These are phyloP conservation scores for Agrochola litura DNA, from an alignment of 2,888 invertebrate species.

Conservation along the genomic window DNA sequence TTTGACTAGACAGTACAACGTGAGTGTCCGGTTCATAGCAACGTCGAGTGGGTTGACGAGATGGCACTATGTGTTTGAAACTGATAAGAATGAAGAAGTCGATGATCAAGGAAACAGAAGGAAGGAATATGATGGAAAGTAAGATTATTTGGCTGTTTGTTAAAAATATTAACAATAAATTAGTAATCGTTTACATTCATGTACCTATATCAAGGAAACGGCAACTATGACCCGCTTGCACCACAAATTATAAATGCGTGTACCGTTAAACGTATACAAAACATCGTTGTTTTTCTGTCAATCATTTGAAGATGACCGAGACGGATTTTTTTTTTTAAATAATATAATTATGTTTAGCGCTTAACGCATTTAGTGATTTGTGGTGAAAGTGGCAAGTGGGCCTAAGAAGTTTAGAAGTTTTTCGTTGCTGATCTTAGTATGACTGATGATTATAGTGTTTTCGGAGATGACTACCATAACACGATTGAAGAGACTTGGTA, in stretches of 20 bases:
- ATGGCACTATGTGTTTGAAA: slow-evolving; percentile 94
- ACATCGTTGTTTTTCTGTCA: not conserved
- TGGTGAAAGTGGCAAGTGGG: not conserved
- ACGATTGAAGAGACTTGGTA: slow-evolving; percentile 98
- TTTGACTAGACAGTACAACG: slow-evolving; percentile 92
- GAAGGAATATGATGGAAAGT: slow-evolving; percentile 79
- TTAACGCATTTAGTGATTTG: not conserved
- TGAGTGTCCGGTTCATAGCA: slow-evolving; percentile 95
- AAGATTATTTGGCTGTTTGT: slow-evolving; percentile 60
- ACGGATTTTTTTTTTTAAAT: not conserved
- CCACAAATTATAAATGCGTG: not conserved
- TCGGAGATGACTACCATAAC: slow-evolving; percentile 93
- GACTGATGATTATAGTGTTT: slow-evolving; percentile 88
- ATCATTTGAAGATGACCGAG: not conserved
- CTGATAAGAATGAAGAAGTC: slow-evolving; percentile 89
- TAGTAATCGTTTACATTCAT: not conserved
- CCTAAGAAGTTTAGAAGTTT: not conserved
- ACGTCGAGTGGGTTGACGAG: slow-evolving; percentile 97
- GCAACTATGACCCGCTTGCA: not conserved
- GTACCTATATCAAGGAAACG: not conserved
- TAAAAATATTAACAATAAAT: not conserved
- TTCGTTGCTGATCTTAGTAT: slow-evolving; percentile 8
- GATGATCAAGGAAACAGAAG: slow-evolving; percentile 78
- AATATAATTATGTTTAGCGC: not conserved
- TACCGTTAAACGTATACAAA: not conserved